Evolutionary conservation across 2,797 vertebrate species (phyloP), one percentile per base, ranked within the genome.

Genomic region (Megalops cyprinoides): DNA sequence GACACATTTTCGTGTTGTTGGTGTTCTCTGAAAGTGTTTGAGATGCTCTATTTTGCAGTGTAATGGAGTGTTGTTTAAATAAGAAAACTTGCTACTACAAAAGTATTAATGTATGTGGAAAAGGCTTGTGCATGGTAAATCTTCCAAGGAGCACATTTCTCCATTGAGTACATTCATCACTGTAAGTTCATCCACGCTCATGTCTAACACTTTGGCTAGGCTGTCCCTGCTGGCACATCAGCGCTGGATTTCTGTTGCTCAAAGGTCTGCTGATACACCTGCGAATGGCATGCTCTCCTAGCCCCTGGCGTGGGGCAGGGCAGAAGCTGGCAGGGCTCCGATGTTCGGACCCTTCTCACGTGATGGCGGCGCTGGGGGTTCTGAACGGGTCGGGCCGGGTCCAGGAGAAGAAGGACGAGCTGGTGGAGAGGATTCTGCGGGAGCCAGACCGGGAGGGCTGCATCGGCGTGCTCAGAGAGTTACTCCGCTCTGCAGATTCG

Each of bases 401-500:
- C 25, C 88, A 85, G 81, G 78, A 77, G 71, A 74, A 75, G 12
- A 85, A 82, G 39, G 67, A 76, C 28, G 60, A 76, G n/a, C 23
- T 85, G 39, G 73, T 87, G 49, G 74, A 85, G 20, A 56, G 67
- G 12, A 25, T 88, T 42, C 51, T 89, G 14, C 80, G 77, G 15
- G 83, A 79, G 15, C 31, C 82, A 7, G 49, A 80, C 15, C 77
- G 81, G 42, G 73, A 81, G 15, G 71, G 74, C 8, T 85, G 83
- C 28, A 53, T 87, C 20, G 20, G 53, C 1, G 77, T 76, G 39
- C 84, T 91, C 10, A 85, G 73, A 39, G 53, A 55, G 1, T 62
- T 86, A 37, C 78, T 89, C 53, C 71, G 79, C 1, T 84, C 86
- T 15, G 46, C 82, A 1, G 81, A 88, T 37, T 53, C 81, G 25